Percentiles rank a stretch among this genome's conserved stretches.
phyloP scores from a whole-genome alignment of 35 echinoderm and acorn worm genomes.

The Lytechinus pictus region DNA sequence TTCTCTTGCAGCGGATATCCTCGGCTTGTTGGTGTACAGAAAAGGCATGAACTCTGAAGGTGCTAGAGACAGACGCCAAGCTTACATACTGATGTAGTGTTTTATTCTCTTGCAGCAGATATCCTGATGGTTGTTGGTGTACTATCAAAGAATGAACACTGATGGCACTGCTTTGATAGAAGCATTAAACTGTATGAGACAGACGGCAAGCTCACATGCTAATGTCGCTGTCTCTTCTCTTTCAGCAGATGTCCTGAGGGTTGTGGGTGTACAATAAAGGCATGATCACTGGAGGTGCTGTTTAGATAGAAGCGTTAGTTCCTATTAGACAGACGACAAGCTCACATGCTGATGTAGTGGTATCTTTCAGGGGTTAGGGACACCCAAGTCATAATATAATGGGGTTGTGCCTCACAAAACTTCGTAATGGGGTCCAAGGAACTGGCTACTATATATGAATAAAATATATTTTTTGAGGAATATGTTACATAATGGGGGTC shows the following conservation, averaged over 20 bases:
- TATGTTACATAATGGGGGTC: no score
- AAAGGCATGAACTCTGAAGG: conserved; percentile 58
- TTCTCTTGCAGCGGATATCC: conserved; percentile 82
- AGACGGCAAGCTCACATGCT: conserved; percentile 85
- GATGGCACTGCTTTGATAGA: conserved; percentile 29
- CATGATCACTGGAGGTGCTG: background rate
- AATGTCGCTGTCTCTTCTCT: conserved; percentile 80
- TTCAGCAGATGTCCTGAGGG: conserved; percentile 78
- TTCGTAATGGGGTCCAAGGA: no score
- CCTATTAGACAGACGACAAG: no score
- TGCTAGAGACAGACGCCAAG: conserved; percentile 69
- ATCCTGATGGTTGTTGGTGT: conserved; percentile 67
- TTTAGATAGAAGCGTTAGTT: no score
- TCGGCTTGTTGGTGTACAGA: conserved; percentile 60
- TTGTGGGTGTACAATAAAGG: conserved; percentile 26
- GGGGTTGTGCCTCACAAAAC: no score
- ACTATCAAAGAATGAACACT: background rate
- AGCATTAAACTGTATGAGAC: conserved; percentile 55
- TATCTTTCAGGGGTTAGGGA: no score
- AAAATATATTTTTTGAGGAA: no score
- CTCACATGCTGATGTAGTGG: no score
- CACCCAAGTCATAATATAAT: no score
- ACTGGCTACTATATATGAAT: no score
- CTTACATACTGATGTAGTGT: conserved; percentile 79
- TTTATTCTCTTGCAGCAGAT: conserved; percentile 82